Conservation (phyloP, 2,113 vertebrate species). For the Neomonachus schauinslandi region DNA sequence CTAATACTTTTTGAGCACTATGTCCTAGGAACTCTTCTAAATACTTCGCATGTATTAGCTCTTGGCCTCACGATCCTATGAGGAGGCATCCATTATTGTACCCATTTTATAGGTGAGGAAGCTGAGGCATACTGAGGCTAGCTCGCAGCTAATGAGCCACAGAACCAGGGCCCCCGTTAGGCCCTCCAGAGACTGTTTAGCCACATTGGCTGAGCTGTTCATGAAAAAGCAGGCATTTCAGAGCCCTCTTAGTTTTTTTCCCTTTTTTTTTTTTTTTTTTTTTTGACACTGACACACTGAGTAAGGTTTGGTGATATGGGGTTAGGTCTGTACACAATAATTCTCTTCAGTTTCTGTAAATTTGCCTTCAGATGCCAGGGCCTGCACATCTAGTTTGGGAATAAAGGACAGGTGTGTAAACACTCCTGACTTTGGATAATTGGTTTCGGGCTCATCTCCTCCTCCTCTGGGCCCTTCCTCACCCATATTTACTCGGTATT, state of each 20-base stretch:
- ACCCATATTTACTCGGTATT: neutral
- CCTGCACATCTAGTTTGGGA: neutral
- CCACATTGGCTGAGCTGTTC: neutral
- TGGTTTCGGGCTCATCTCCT: neutral
- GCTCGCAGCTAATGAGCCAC: neutral
- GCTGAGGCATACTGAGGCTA: neutral
- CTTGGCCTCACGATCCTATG: neutral
- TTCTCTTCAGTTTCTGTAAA: neutral
- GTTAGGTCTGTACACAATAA: neutral
- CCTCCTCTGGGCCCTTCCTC: neutral
- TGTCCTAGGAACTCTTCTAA: neutral
- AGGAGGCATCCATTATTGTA: neutral
- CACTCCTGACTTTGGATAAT: neutral
- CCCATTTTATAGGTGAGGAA: neutral
- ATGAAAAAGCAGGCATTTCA: neutral
- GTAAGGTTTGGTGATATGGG: neutral
- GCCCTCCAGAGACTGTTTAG: neutral
- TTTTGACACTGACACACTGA: neutral
- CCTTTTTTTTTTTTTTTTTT: no score
- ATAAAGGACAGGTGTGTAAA: conserved; percentile 29
- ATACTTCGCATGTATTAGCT: neutral
- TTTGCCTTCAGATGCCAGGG: neutral
- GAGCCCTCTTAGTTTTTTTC: neutral
- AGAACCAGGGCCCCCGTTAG: neutral
- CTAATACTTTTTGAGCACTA: neutral